phyloP scores from a whole-genome alignment of 2,797 vertebrate genomes.

The Orestias chungarensis region DNA sequence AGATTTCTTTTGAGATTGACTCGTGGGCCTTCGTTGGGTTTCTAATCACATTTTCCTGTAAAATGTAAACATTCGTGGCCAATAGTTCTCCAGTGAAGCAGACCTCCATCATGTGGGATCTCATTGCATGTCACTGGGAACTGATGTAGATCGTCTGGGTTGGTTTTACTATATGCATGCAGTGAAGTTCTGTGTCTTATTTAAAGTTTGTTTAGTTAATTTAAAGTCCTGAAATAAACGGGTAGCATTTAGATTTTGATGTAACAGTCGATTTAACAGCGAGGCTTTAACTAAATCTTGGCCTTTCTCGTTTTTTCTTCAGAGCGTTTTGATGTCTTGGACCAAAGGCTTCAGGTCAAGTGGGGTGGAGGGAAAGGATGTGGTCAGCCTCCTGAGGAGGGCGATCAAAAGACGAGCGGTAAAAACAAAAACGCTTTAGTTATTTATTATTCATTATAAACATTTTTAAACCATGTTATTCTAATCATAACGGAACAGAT shows the following conservation, averaged over 20 bases:
- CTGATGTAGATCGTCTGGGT: too few relatives aligned
- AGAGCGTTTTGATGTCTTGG: conserved; percentile 93
- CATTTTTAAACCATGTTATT: not conserved
- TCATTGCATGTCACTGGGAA: too few relatives aligned
- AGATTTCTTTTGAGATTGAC: not conserved
- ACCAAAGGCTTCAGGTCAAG: conserved; percentile 93
- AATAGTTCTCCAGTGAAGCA: too few relatives aligned
- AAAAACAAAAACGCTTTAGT: conserved; percentile 24
- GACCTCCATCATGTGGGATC: too few relatives aligned
- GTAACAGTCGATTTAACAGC: too few relatives aligned
- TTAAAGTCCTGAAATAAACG: not conserved
- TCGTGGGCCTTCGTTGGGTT: not conserved
- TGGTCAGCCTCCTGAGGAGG: conserved; percentile 87
- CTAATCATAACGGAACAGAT: not conserved
- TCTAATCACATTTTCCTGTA: not conserved
- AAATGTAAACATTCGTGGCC: not conserved
- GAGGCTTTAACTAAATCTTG: not conserved
- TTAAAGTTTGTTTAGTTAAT: too few relatives aligned
- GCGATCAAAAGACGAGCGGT: conserved; percentile 93
- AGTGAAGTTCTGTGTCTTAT: too few relatives aligned
- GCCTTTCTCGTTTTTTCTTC: conserved; percentile 8
- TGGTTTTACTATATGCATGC: too few relatives aligned
- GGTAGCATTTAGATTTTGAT: not conserved
- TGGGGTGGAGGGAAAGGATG: conserved; percentile 92
- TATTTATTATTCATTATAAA: not conserved